Percentiles rank a stretch among this genome's conserved stretches.
Conservation (phyloP, 2,888 invertebrate genomes). For the Euspilapteryx auroguttella region DNA sequence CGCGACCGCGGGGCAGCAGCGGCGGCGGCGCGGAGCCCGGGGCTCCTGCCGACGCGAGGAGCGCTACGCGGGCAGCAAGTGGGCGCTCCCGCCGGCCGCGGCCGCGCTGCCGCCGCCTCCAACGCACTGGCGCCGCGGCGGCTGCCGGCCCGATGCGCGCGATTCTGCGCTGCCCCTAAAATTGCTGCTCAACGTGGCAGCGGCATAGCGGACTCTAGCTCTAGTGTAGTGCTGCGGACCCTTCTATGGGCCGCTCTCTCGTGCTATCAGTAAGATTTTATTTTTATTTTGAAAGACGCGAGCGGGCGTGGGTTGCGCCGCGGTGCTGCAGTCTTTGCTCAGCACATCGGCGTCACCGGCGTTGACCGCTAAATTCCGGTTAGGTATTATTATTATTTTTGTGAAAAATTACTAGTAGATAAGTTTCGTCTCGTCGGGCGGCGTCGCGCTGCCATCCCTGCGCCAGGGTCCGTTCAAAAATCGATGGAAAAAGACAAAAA, state of each 20-base stretch:
- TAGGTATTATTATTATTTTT: constrained; percentile 62
- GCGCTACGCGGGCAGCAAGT: constrained; percentile 74
- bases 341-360: constrained; percentile 22
- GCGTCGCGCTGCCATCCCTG: constrained; percentile 14
- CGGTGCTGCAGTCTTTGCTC: too few species aligned
- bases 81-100: constrained; percentile 80
- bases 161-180: constrained; percentile 65
- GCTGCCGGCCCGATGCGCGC: constrained; percentile 14
- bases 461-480: constrained; percentile 18
- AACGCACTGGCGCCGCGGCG: constrained; percentile 65
- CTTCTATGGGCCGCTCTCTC: constrained; percentile 24
- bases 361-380: constrained; percentile 48
- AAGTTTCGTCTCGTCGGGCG: constrained; percentile 25
- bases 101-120: constrained; percentile 80
- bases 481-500: constrained; percentile 35
- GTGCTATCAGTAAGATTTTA: constrained; percentile 43
- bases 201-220: constrained; percentile 26
- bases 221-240: constrained; percentile 36
- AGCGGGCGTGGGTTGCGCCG: too few species aligned
- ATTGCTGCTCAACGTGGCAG: constrained; percentile 63
- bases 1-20: too few species aligned
- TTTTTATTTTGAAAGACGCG: constrained; percentile 46
- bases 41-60: constrained; percentile 16
- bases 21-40: constrained; percentile 3
- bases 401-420: constrained; percentile 58